Evolutionary conservation across 2,888 invertebrate genomes (phyloP).

Genomic region (Aspidiotus destructor): DNA sequence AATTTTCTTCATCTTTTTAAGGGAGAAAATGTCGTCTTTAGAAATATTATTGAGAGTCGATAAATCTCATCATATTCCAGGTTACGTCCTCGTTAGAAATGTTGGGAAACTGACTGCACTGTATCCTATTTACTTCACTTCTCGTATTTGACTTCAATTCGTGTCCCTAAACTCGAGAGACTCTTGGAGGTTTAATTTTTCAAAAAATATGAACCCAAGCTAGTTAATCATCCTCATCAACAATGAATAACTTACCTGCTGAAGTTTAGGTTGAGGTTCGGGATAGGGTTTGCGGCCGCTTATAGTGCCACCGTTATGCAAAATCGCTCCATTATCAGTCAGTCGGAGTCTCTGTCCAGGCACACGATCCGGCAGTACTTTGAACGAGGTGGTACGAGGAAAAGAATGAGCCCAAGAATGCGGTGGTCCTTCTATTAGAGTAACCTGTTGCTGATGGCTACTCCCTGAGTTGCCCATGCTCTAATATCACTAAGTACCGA

Average conservation of each 20-base stretch:
- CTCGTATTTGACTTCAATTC: too few species aligned
- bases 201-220: too few species aligned
- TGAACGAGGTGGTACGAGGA: slow-evolving; percentile 39
- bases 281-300: slow-evolving; percentile 42
- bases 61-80: too few species aligned
- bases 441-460: slow-evolving; percentile 34
- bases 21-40: too few species aligned
- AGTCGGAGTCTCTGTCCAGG: slow-evolving; percentile 60
- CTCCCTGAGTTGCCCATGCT: slow-evolving; percentile 35
- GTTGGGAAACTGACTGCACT: too few species aligned
- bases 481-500: slow-evolving; percentile 14
- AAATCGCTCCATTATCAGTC: slow-evolving; percentile 72
- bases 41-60: too few species aligned
- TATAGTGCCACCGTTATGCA: slow-evolving; percentile 74
- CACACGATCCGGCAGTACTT: slow-evolving; percentile 60
- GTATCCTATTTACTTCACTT: too few species aligned
- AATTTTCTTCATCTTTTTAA: too few species aligned
- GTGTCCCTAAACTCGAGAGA: too few species aligned
- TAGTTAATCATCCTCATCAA: too few species aligned
- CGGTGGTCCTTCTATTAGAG: slow-evolving; percentile 34
- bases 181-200: too few species aligned
- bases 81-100: too few species aligned
- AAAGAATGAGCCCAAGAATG: slow-evolving; percentile 38
- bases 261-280: slow-evolving; percentile 7
- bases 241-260: not conserved